A percentile compares a stretch with the other conserved stretches of the same genome.
These are phyloP conservation scores for Hemibagrus guttatus DNA, from an alignment of 2,797 vertebrate genomes.

Conservation along the genomic window DNA sequence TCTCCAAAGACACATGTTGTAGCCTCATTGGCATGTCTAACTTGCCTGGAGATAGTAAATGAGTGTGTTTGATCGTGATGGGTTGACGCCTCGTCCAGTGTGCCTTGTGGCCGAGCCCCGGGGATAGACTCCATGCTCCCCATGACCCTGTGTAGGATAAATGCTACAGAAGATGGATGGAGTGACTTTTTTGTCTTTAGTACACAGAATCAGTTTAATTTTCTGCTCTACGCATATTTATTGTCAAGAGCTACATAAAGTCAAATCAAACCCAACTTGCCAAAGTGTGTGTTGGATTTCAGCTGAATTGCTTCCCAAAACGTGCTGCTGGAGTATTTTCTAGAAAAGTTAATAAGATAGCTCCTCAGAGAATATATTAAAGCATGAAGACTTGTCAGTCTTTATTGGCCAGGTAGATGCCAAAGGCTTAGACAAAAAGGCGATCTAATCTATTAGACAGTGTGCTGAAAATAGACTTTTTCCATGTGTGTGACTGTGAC, in stretches of 20 bases:
- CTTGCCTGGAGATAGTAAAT: no score
- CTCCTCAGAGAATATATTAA: constrained; percentile 47
- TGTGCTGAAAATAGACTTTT: constrained; percentile 42
- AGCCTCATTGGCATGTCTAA: no score
- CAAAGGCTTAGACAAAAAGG: constrained; percentile 51
- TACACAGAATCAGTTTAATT: constrained; percentile 22
- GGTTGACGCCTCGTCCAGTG: no score
- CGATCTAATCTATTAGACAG: constrained; percentile 49
- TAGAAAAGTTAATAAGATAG: constrained; percentile 54
- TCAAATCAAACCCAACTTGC: constrained; percentile 51
- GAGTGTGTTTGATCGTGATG: no score
- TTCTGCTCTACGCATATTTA: constrained; percentile 25
- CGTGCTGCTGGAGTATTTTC: constrained; percentile 45
- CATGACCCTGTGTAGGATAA: no score
- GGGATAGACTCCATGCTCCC: no score
- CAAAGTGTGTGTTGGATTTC: constrained; percentile 47
- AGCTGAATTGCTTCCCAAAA: constrained; percentile 46
- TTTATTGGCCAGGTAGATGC: constrained; percentile 57
- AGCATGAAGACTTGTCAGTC: constrained; percentile 56
- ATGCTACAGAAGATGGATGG: no score
- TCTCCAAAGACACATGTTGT: no score
- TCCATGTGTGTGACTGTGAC: constrained; percentile 23
- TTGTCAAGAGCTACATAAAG: constrained; percentile 44
- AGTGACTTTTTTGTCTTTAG: neutral
- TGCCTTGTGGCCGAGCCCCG: no score